Percentiles rank a stretch among this genome's conserved stretches.
phyloP scores from a whole-genome alignment of 2,888 invertebrate genomes.

The Drosophila birchii region DNA sequence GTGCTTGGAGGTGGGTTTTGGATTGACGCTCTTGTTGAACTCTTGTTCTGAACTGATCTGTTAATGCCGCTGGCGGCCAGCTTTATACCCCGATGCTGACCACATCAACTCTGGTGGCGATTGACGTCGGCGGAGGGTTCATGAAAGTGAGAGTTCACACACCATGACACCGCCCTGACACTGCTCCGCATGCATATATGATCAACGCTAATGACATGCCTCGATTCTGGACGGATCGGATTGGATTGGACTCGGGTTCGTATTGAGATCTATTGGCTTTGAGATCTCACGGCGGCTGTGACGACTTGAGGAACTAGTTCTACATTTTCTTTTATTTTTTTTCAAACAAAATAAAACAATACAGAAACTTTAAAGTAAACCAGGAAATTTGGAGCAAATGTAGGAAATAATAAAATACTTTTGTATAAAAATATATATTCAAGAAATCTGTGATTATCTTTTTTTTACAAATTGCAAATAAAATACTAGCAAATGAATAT shows the following conservation, averaged over 20 bases:
- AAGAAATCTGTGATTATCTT: too few species aligned
- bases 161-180: slow-evolving; percentile 35
- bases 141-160: slow-evolving; percentile 75
- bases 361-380: background rate
- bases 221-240: slow-evolving; percentile 31
- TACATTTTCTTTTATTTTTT: background rate
- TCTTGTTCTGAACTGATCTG: slow-evolving; percentile 79
- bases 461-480: too few species aligned
- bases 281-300: slow-evolving; percentile 17
- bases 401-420: background rate
- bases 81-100: slow-evolving; percentile 59
- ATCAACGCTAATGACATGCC: slow-evolving; percentile 66
- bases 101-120: slow-evolving; percentile 33
- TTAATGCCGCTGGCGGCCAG: slow-evolving; percentile 46
- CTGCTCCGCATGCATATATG: slow-evolving; percentile 68
- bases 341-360: slow-evolving; percentile 1
- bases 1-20: slow-evolving; percentile 55
- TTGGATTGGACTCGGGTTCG: slow-evolving; percentile 21
- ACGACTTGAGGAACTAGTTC: slow-evolving; percentile 30
- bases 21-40: slow-evolving; percentile 71
- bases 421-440: too few species aligned
- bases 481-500: background rate
- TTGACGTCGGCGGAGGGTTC: slow-evolving; percentile 54
- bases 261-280: slow-evolving; percentile 16
- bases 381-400: background rate